Evolutionary conservation across 2,888 invertebrate genomes (phyloP).

Genomic region (Phania funesta): DNA sequence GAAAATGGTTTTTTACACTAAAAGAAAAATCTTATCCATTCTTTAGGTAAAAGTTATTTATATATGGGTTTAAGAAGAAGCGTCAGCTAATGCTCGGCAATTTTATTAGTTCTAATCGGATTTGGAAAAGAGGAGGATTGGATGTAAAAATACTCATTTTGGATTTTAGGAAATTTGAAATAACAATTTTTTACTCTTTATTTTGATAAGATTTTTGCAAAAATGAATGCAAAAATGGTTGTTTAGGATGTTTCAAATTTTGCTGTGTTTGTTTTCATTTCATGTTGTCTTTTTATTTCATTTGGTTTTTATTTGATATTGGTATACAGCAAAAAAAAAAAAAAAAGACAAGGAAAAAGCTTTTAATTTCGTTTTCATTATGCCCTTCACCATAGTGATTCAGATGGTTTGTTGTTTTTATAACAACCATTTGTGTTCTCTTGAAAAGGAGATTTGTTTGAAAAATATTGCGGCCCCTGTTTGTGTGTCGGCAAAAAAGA

Average conservation of each 20-base stretch:
- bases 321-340: neutral
- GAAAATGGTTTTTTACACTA: conserved; percentile 8
- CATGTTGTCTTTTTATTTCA: neutral
- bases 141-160: neutral
- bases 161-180: neutral
- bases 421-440: neutral
- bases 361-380: conserved; percentile 10
- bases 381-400: neutral
- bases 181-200: neutral
- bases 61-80: too few species aligned
- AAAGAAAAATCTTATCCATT: neutral
- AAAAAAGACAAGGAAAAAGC: conserved; percentile 1
- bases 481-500: too few species aligned
- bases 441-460: too few species aligned
- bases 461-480: too few species aligned
- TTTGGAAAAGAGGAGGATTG: too few species aligned
- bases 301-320: neutral
- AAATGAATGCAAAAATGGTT: conserved; percentile 14
- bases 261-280: conserved; percentile 3
- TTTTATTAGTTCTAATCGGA: too few species aligned
- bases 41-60: neutral
- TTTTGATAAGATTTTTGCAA: neutral
- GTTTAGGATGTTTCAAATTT: conserved; percentile 1
- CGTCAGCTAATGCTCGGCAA: too few species aligned
- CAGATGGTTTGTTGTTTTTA: neutral